Evolutionary conservation across 2,888 invertebrate genomes (phyloP), one percentile per base, ranked within the genome.

Genomic region (Apamea crenata): DNA sequence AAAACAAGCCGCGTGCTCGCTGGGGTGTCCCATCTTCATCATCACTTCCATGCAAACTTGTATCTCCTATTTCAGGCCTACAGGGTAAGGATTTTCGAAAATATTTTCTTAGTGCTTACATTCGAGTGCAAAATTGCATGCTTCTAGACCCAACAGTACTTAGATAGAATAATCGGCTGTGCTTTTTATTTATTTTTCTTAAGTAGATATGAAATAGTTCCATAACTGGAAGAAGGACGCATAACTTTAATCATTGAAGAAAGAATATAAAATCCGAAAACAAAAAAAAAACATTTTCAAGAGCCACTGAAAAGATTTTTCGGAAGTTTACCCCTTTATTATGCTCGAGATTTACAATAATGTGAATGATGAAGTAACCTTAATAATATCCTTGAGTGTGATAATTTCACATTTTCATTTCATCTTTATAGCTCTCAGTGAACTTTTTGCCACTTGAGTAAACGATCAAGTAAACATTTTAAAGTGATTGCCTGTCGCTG

Each of bases 401-500:
- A 47, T 72, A 29, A 21, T 18, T 63, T 63, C 32, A 65, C 32
- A 21, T 65, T 32, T 63, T 32, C 3, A 63, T 21, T 56, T 16
- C 7, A 73, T 53, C 53, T n/a, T 7, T 40, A 40, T 25, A 29
- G 40, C 29, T 16, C 47, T n/a, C 21, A 65, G 40, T 59, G 8
- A 4, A 61, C 32, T 40, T 50, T n/a, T 53, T 16, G 7, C 16
- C 65, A 79, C 50, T 79, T 53, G 59, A 66, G 25, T 44, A 18
- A 21, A n/a, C 50, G n/a, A 36, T 21, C 73, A 32, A 50, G 61
- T 76, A 66, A 59, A 75, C 56, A 82, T 25, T 82, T 63, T 47
- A 50, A 56, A 47, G n/a, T 16, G 59, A 47, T 50, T 50, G 44
- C 3, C 1, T 56, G 61, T 84, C 87, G 87, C 77, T 50, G 68